Evolutionary conservation across 1,140 invertebrate genomes (phyloP), one percentile per base, ranked within the genome.

Genomic region (Diorhabda sublineata): DNA sequence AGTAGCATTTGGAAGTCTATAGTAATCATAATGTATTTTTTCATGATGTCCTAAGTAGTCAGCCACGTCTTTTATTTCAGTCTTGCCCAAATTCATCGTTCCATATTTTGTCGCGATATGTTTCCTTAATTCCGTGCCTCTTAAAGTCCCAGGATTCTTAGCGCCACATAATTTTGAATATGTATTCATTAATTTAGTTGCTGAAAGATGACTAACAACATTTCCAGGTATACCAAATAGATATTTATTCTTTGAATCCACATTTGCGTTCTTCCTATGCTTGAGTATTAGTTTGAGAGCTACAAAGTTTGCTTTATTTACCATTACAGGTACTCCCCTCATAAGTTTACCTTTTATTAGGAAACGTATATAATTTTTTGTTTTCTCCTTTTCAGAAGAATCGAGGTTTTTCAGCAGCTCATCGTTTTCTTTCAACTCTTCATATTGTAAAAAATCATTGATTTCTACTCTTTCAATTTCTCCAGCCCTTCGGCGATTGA

Each of bases 301-400:
- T n/a, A 7, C 45, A 45, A 7, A 5, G 45, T 42, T 26, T 56
- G 52, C 45, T 52, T 26, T 44, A 8, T 26, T n/a, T 42, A 68
- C 44, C 42, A 68, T 6, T 5, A 68, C 66, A 56, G 59, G 59
- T 5, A 68, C 66, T 7, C 3, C n/a, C 43, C 66, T 43, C 5
- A 9, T 61, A 8, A 68, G 47, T 61, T 68, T 68, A 9, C 58
- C 60, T 26, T 45, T 60, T 43, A 68, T 65, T 9, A 4, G 2
- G 45, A 65, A 56, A 26, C 63, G 45, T 42, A 65, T 47, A 65
- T 65, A 65, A 26, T 42, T 65, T 56, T 65, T 57, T 57, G 47
- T 47, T 5, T 4, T 42, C 5, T 57, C 6, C 9, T 65, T 56
- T 42, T 42, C 52, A 56, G 8, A 26, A 42, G 44, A 56, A 47